Evolutionary conservation across 1,140 invertebrate species (phyloP).

Genomic region (Drosophila teissieri): DNA sequence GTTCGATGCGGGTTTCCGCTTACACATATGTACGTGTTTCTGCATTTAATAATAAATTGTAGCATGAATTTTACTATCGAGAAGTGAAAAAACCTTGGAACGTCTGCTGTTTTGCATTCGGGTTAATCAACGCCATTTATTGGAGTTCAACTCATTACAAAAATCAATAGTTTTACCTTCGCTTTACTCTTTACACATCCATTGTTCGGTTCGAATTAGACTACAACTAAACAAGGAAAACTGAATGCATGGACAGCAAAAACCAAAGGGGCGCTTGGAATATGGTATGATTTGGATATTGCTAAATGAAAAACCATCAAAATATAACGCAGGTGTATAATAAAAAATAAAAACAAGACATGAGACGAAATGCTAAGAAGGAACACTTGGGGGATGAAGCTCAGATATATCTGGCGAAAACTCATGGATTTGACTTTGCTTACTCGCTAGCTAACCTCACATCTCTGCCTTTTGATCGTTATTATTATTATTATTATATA

Average conservation of each 20-base stretch:
- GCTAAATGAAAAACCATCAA: constrained; percentile 25
- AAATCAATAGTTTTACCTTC: constrained; percentile 37
- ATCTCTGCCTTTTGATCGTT: constrained; percentile 10
- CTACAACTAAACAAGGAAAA: constrained; percentile 36
- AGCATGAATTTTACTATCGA: constrained; percentile 35
- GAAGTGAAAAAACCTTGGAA: constrained; percentile 35
- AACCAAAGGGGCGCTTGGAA: constrained; percentile 27
- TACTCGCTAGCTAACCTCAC: constrained; percentile 57
- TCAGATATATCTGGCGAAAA: constrained; percentile 17
- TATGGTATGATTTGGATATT: constrained; percentile 16
- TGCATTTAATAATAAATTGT: constrained; percentile 66
- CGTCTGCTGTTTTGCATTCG: constrained; percentile 71
- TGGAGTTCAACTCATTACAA: constrained; percentile 61
- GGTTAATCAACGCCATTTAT: constrained; percentile 75
- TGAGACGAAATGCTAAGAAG: constrained; percentile 21
- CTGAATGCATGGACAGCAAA: constrained; percentile 68
- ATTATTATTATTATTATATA: neutral
- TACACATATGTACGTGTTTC: constrained; percentile 34
- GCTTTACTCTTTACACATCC: constrained; percentile 24
- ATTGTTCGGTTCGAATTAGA: constrained; percentile 27
- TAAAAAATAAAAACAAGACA: constrained; percentile 30
- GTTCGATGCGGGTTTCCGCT: constrained; percentile 5
- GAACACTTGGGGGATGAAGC: constrained; percentile 20
- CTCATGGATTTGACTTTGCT: constrained; percentile 46
- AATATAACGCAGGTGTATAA: constrained; percentile 27